phyloP scores from a whole-genome alignment of 2,113 vertebrate genomes.

The Dascyllus trimaculatus region DNA sequence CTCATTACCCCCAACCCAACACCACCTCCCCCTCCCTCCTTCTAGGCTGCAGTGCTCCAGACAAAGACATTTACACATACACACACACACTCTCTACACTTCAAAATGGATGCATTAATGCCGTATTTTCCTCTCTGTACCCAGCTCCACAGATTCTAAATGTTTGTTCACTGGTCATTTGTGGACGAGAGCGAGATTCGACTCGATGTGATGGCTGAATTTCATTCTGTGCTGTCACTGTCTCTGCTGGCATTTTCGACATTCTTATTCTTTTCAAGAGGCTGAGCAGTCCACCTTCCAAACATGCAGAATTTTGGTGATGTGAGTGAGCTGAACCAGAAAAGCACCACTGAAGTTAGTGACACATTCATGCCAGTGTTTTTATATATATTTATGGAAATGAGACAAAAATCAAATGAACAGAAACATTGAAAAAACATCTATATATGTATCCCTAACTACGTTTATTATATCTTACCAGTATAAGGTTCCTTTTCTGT shows the following conservation, averaged over 20 bases:
- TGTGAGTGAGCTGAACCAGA: not conserved
- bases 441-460: too few species aligned
- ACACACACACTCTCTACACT: constrained; percentile 35
- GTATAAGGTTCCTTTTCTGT: too few species aligned
- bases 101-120: constrained; percentile 66
- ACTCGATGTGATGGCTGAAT: not conserved
- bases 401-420: too few species aligned
- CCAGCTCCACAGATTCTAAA: not conserved
- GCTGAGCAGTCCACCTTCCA: not conserved
- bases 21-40: constrained; percentile 30
- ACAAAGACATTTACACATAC: constrained; percentile 68
- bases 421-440: too few species aligned
- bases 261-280: not conserved
- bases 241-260: not conserved
- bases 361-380: too few species aligned
- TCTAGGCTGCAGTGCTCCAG: constrained; percentile 62
- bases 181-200: not conserved
- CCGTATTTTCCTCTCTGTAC: constrained; percentile 1
- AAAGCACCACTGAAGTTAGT: too few species aligned
- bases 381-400: too few species aligned
- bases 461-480: too few species aligned
- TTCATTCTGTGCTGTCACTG: not conserved
- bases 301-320: not conserved
- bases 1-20: constrained; percentile 55
- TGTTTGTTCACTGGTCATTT: constrained; percentile 7